phyloP scores from a whole-genome alignment of 2,797 vertebrate genomes.

The Oreochromis mossambicus region DNA sequence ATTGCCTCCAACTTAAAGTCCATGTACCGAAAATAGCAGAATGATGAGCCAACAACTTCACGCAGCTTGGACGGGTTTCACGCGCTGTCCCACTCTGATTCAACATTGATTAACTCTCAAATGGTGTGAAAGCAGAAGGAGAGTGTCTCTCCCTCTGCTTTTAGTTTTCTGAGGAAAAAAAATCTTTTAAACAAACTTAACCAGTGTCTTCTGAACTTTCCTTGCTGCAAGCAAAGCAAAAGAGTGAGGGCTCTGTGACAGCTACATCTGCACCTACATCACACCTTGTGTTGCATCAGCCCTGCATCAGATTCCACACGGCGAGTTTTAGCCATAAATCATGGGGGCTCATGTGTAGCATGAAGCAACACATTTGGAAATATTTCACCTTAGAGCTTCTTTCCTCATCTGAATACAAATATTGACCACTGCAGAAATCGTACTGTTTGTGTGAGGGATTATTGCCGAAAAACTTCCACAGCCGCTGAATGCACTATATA shows the following conservation, averaged over 20 bases:
- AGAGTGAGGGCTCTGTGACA: not conserved
- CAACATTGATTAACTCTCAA: conserved; percentile 50
- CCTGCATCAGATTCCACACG: not conserved
- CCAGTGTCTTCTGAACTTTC: not conserved
- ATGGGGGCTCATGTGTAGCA: not conserved
- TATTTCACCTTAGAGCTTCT: conserved; percentile 7
- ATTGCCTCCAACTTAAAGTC: conserved; percentile 32
- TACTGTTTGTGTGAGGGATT: not conserved
- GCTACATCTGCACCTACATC: conserved; percentile 22
- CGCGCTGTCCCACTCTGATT: conserved; percentile 14
- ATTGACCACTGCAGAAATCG: not conserved
- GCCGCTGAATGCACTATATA: not conserved
- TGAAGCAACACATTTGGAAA: conserved; percentile 21
- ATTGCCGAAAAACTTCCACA: not conserved
- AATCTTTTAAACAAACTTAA: not conserved
- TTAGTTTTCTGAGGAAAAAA: not conserved
- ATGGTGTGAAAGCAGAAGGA: conserved; percentile 29
- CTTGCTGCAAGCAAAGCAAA: not conserved
- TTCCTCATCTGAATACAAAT: conserved; percentile 17
- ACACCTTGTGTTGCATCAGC: conserved; percentile 21
- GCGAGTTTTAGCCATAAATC: conserved; percentile 12
- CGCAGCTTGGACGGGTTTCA: conserved; percentile 36
- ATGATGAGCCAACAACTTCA: conserved; percentile 40
- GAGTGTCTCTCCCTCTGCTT: not conserved
- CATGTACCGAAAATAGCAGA: conserved; percentile 35